phyloP scores from a whole-genome alignment of 1,140 invertebrate genomes.

The Drosophila athabasca region DNA sequence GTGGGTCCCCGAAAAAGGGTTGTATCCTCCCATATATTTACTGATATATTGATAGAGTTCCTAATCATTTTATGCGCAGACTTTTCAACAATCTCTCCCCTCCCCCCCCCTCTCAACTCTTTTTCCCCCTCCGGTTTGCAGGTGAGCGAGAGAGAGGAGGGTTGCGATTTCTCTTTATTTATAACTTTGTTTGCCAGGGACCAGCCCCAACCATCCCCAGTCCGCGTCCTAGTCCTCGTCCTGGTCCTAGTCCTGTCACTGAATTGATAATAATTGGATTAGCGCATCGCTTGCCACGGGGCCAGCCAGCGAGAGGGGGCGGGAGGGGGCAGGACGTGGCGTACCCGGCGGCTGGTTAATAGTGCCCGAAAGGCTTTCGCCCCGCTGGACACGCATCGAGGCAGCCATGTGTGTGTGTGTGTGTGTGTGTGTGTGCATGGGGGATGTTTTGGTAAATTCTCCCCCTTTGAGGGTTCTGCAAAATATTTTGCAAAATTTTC shows the following conservation, averaged over 20 bases:
- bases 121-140: conserved; percentile 36
- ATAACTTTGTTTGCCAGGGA: conserved; percentile 48
- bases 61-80: no score
- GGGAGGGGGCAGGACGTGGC: no score
- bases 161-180: conserved; percentile 55
- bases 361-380: conserved; percentile 72
- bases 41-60: neutral
- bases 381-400: conserved; percentile 64
- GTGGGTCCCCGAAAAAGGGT: conserved; percentile 49
- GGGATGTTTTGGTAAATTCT: neutral
- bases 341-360: conserved; percentile 47
- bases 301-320: neutral
- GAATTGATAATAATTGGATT: conserved; percentile 83
- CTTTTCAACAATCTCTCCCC: conserved; percentile 14
- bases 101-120: conserved; percentile 6
- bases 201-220: neutral
- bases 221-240: no score
- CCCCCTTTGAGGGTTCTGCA: conserved; percentile 13
- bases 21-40: conserved; percentile 39
- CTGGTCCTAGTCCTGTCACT: conserved; percentile 61
- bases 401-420: conserved; percentile 55
- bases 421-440: conserved; percentile 32
- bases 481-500: conserved; percentile 71
- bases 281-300: conserved; percentile 59
- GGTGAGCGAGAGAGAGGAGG: conserved; percentile 48